phyloP scores from a whole-genome alignment of 2,888 invertebrate genomes.

The Leptogaster cylindrica region DNA sequence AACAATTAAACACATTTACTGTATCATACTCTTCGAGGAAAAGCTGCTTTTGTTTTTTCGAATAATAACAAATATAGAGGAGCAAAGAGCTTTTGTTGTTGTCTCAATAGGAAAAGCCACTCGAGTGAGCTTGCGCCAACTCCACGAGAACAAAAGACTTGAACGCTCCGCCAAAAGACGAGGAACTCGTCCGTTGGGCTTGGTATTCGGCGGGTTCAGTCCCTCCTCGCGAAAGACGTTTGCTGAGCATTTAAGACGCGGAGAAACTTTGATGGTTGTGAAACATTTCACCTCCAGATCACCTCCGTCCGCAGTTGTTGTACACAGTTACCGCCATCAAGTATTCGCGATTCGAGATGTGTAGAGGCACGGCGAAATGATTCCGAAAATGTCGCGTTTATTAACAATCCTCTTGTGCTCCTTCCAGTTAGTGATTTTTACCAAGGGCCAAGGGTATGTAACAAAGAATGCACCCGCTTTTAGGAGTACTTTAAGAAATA shows the following conservation, averaged over 20 bases:
- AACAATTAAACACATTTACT: too few species aligned
- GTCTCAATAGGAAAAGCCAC: not conserved
- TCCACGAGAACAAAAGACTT: conserved; percentile 21
- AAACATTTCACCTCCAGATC: conserved; percentile 22
- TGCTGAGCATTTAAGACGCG: not conserved
- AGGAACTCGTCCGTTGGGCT: conserved; percentile 13
- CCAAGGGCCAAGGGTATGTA: conserved; percentile 36
- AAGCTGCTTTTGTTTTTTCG: too few species aligned
- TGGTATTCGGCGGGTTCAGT: not conserved
- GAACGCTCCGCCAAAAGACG: conserved; percentile 7
- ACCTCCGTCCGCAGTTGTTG: not conserved
- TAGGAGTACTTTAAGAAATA: not conserved
- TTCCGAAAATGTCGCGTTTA: conserved; percentile 20
- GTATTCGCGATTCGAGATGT: not conserved
- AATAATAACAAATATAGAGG: too few species aligned
- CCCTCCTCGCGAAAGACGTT: conserved; percentile 7
- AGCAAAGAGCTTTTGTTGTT: too few species aligned
- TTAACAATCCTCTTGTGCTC: not conserved
- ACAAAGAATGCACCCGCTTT: not conserved
- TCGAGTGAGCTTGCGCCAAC: too few species aligned
- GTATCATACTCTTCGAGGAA: too few species aligned
- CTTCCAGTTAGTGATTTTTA: not conserved
- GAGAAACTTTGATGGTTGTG: conserved; percentile 2
- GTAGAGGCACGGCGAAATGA: not conserved
- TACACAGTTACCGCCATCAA: not conserved